Evolutionary conservation across 2,888 invertebrate species (phyloP).

Genomic region (Sminthurinus aureus): DNA sequence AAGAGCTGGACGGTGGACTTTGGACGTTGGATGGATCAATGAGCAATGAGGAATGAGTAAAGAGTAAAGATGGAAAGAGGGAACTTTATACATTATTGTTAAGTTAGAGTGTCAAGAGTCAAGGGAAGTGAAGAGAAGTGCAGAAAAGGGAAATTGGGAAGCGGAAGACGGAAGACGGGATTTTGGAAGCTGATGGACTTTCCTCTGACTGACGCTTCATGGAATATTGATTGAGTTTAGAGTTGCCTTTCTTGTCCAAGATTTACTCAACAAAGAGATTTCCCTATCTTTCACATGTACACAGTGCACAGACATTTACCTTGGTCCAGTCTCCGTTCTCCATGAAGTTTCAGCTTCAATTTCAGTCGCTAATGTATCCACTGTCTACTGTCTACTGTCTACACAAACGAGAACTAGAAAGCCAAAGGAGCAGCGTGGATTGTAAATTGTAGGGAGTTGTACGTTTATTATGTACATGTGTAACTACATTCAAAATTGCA

Average conservation of each 20-base stretch:
- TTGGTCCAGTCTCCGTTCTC: not conserved
- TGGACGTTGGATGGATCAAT: no score
- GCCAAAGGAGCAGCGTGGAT: no score
- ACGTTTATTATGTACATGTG: no score
- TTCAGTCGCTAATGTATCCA: no score
- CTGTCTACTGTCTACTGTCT: no score
- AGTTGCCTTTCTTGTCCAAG: constrained; percentile 33
- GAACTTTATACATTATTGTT: no score
- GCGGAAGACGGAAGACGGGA: not conserved
- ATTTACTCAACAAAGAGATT: constrained; percentile 26
- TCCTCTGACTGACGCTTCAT: constrained; percentile 30
- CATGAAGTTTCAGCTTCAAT: not conserved
- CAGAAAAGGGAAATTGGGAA: constrained; percentile 4
- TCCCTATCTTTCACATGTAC: not conserved
- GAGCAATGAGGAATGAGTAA: no score
- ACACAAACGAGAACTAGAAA: no score
- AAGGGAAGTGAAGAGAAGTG: not conserved
- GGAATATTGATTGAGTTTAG: constrained; percentile 37
- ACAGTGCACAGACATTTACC: not conserved
- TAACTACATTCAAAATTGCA: constrained; percentile 35
- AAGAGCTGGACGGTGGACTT: no score
- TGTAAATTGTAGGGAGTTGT: no score
- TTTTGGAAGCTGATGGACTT: not conserved
- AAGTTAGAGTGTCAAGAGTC: no score
- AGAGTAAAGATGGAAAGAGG: no score